phyloP scores from a whole-genome alignment of 2,888 invertebrate species.

The Caenorhabditis sp. region DNA sequence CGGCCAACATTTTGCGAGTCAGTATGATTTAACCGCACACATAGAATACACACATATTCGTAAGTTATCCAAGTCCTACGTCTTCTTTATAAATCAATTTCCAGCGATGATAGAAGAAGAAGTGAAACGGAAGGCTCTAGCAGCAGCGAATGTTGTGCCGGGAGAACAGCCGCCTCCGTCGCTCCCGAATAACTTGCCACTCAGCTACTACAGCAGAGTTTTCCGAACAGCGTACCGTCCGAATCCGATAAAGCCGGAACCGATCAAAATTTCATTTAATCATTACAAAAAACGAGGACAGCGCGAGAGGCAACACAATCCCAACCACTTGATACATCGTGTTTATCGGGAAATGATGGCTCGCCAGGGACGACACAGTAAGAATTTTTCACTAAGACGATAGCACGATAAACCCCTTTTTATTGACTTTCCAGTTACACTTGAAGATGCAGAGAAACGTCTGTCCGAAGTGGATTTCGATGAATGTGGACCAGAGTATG shows the following conservation, averaged over 20 bases:
- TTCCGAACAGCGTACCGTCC: slow-evolving; percentile 61
- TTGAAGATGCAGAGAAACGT: slow-evolving; percentile 28
- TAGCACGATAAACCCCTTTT: not conserved
- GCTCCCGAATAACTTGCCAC: slow-evolving; percentile 54
- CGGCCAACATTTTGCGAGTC: slow-evolving; percentile 52
- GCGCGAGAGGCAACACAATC: not conserved
- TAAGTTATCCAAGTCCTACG: slow-evolving; percentile 17
- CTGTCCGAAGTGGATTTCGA: slow-evolving; percentile 45
- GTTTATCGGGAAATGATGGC: slow-evolving; percentile 30
- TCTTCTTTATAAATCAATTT: not conserved
- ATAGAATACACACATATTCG: slow-evolving; percentile 65
- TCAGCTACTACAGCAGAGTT: slow-evolving; percentile 61
- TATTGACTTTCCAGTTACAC: slow-evolving; percentile 3
- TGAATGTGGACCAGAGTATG: slow-evolving; percentile 56
- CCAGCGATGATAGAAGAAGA: slow-evolving; percentile 61
- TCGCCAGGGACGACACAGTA: slow-evolving; percentile 18
- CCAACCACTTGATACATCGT: not conserved
- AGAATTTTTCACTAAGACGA: no score
- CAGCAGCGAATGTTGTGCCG: not conserved
- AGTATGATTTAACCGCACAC: slow-evolving; percentile 65
- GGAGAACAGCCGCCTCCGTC: slow-evolving; percentile 7
- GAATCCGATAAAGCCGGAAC: slow-evolving; percentile 54
- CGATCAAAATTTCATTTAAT: slow-evolving; percentile 61
- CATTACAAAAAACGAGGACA: slow-evolving; percentile 52
- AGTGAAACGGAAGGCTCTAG: slow-evolving; percentile 27